Evolutionary conservation across 2,113 vertebrate genomes (phyloP).

Genomic region (Dasyurus viverrinus): DNA sequence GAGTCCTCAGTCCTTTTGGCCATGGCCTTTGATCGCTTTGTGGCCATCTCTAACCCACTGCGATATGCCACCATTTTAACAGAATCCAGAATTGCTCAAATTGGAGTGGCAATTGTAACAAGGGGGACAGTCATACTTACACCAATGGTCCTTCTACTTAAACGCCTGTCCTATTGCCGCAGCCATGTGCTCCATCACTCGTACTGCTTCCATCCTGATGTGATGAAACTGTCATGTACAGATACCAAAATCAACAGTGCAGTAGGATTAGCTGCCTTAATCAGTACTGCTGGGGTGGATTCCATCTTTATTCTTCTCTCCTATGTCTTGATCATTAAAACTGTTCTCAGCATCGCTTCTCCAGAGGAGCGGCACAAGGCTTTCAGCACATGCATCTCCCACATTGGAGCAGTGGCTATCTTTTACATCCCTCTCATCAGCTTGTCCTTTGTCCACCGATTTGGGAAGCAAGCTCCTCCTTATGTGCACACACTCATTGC

Average conservation of each 20-base stretch:
- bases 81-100: slow-evolving; percentile 63
- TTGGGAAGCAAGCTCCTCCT: slow-evolving; percentile 61
- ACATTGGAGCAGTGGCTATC: slow-evolving; percentile 66
- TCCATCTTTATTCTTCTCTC: slow-evolving; percentile 71
- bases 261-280: slow-evolving; percentile 64
- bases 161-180: slow-evolving; percentile 50
- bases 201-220: slow-evolving; percentile 68
- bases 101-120: slow-evolving; percentile 58
- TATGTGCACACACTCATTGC: slow-evolving; percentile 68
- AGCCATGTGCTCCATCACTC: slow-evolving; percentile 64
- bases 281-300: slow-evolving; percentile 66
- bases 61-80: slow-evolving; percentile 70
- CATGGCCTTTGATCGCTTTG: slow-evolving; percentile 74
- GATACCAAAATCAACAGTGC: slow-evolving; percentile 63
- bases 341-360: slow-evolving; percentile 67
- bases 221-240: slow-evolving; percentile 70
- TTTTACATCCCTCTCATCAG: slow-evolving; percentile 76
- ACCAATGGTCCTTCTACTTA: slow-evolving; percentile 58
- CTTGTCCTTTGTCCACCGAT: slow-evolving; percentile 69
- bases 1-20: slow-evolving; percentile 72
- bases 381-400: slow-evolving; percentile 71
- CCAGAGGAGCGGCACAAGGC: slow-evolving; percentile 63
- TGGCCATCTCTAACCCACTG: slow-evolving; percentile 76
- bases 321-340: slow-evolving; percentile 69
- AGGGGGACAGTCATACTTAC: slow-evolving; percentile 48